Conservation (phyloP, 92 coral and sea anemone species). For the Phenganax subtilis region DNA sequence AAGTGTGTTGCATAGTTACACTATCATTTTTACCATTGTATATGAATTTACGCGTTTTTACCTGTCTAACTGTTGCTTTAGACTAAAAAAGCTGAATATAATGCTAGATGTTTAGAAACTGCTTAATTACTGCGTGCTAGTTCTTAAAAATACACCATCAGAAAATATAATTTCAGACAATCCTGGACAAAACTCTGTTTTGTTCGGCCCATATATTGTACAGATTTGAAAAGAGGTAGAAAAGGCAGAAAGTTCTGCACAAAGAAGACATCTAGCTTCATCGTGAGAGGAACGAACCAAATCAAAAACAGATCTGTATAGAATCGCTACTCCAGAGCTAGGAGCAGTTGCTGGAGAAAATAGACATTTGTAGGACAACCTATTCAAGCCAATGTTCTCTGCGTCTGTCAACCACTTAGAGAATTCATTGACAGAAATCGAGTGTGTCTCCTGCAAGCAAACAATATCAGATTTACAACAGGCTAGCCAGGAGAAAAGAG, state of each 20-base stretch:
- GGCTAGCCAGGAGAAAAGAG: conserved; percentile 16
- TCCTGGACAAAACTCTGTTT: not conserved
- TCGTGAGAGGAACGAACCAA: not conserved
- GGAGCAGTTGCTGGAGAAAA: conserved; percentile 14
- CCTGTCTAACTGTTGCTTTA: no score
- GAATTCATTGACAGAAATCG: not conserved
- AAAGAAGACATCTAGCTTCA: conserved; percentile 16
- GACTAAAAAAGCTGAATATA: no score
- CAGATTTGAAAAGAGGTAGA: not conserved
- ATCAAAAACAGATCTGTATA: conserved; percentile 10
- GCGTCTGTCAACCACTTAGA: no score
- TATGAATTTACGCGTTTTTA: no score
- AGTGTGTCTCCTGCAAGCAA: conserved; percentile 38
- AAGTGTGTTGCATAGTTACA: no score
- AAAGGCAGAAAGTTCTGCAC: conserved; percentile 1
- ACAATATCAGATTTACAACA: conserved; percentile 22
- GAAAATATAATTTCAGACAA: conserved; percentile 27
- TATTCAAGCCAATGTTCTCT: no score
- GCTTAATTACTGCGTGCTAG: no score
- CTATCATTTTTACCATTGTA: no score
- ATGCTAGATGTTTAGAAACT: no score
- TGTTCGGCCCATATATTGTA: conserved; percentile 28
- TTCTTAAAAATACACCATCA: no score
- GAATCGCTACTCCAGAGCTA: conserved; percentile 31
- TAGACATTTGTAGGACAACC: not conserved